phyloP scores from a whole-genome alignment of 2,888 invertebrate species.

The Cremastobaeus sp. region DNA sequence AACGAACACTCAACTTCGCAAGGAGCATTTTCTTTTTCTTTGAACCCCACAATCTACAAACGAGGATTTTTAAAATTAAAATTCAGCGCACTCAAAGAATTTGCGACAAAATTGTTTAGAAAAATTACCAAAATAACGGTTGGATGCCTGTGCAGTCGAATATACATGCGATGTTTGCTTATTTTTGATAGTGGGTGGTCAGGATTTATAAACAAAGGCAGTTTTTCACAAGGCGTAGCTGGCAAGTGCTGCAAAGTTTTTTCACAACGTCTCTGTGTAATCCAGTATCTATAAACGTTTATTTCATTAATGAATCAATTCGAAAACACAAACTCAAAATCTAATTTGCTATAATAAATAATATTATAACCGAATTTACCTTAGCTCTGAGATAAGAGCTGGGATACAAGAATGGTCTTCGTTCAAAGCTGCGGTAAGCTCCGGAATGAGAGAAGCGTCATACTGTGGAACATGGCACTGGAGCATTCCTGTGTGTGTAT shows the following conservation, averaged over 20 bases:
- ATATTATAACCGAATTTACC: constrained; percentile 77
- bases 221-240: constrained; percentile 89
- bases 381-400: constrained; percentile 84
- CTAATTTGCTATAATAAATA: too few species aligned
- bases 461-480: constrained; percentile 96
- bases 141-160: constrained; percentile 90
- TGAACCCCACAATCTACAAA: constrained; percentile 91
- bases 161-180: constrained; percentile 88
- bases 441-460: constrained; percentile 87
- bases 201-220: constrained; percentile 89
- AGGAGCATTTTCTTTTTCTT: constrained; percentile 86
- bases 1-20: constrained; percentile 88
- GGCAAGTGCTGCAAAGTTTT: constrained; percentile 96
- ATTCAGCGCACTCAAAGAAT: too few species aligned
- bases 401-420: constrained; percentile 85
- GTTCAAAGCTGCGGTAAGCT: constrained; percentile 89
- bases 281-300: constrained; percentile 91
- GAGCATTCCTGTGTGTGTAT: constrained; percentile 94
- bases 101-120: background rate
- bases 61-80: too few species aligned
- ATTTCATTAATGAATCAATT: too few species aligned
- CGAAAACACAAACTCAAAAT: too few species aligned
- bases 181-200: constrained; percentile 88
- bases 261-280: constrained; percentile 94
- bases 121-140: constrained; percentile 90